Base-by-base conservation (phyloP, 1,140 invertebrate species). In the Lucilia cuprina region DNA sequence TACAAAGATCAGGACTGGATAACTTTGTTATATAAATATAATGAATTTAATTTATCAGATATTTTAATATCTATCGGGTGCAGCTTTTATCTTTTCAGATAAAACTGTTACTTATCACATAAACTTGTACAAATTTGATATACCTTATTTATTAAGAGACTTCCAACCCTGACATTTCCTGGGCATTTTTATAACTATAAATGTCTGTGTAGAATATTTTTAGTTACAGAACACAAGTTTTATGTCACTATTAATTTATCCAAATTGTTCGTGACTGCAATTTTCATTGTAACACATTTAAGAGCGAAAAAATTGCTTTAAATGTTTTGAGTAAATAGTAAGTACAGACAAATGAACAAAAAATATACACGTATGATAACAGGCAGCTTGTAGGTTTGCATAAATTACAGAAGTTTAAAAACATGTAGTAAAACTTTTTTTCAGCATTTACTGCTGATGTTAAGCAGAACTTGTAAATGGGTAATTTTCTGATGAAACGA, bases 221-320 rank as follows among this genome's bases (percentile, higher is more conserved):
- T 2, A n/a, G 55, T 60, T 60, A 14, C 14, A 60, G 41, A 60
- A 60, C 55, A 60, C 55, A 60, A 60, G 55, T 60, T 60, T 60
- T n/a, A 60, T 60, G 55, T 60, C 55, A 60, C 55, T n/a, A 60
- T n/a, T 60, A 60, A 60, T 60, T 60, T 60, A 60, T 60, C 55
- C 4, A 60, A 60, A 60, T n/a, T 60, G 55, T 60, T 60, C 55
- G 55, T 60, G 55, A 60, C 55, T 60, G 55, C 55, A 60, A 17
- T 60, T 60, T 60, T 60, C 55, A 60, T 60, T 60, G 12, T n/a
- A 60, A 60, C 55, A n/a, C 55, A 60, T 60, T 60, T 17, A 60
- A 60, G 14, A n/a, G 13, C 5, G 25, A 60, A 60, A 60, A 17
- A n/a, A n/a, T 60, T 60, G 14, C 55, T 60, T 60, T n/a, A 60